phyloP scores from a whole-genome alignment of 2,113 vertebrate species.

The Numida meleagris region DNA sequence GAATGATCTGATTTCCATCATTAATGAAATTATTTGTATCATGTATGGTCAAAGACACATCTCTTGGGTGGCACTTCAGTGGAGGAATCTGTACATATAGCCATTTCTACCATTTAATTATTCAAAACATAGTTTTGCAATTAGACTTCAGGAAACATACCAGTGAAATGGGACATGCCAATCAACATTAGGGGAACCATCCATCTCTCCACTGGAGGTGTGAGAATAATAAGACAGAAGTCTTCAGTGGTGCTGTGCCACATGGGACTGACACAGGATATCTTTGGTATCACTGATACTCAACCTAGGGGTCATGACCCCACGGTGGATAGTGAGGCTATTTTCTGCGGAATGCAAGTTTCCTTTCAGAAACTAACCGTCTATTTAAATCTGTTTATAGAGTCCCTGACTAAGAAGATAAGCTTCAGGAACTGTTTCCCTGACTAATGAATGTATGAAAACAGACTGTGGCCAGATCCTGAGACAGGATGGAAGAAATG shows the following conservation, averaged over 20 bases:
- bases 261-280: constrained; percentile 50
- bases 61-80: neutral
- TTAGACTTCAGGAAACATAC: constrained; percentile 28
- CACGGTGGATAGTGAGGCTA: neutral
- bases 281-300: constrained; percentile 24
- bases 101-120: neutral
- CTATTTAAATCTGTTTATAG: constrained; percentile 65
- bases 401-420: constrained; percentile 46
- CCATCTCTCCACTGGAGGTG: neutral
- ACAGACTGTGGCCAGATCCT: neutral
- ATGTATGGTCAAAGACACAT: neutral
- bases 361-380: neutral
- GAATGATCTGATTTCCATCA: neutral
- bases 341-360: constrained; percentile 36
- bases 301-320: constrained; percentile 43
- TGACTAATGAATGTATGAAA: constrained; percentile 7
- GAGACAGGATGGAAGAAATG: neutral
- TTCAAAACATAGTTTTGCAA: neutral
- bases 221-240: constrained; percentile 49
- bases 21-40: neutral
- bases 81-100: neutral
- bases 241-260: constrained; percentile 13
- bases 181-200: neutral
- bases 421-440: constrained; percentile 9
- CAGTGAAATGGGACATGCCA: neutral